Evolutionary conservation across 2,888 invertebrate species (phyloP), one percentile per base, ranked within the genome.

Genomic region (Eupithecia tripunctaria): DNA sequence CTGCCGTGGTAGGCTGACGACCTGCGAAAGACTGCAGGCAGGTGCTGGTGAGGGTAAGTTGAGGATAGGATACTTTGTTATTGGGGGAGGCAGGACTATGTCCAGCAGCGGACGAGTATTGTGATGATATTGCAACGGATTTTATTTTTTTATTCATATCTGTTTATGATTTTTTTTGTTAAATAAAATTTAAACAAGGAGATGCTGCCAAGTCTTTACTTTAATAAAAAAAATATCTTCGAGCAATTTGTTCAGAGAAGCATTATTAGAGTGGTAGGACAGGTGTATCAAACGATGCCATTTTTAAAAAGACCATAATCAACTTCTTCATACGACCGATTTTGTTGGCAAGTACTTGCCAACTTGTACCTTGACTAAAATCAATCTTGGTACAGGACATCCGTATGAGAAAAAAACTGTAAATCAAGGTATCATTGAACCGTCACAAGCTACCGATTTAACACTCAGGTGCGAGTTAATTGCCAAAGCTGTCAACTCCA

Each of bases 401-500:
- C 43, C 66, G 43, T n/a, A 66, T 43, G 29, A 18, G 27, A 15
- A 60, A 64, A 63, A 64, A 64, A 43, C n/a, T 38, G 64, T 64
- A 38, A 36, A 60, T 47, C 47, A 62, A 65, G 12, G 36, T 74
- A 63, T 72, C 66, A 70, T 69, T 76, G 68, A 73, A 66, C 63
- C 62, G 74, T 68, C 66, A 68, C 59, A 65, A 76, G 68, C 74
- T 73, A 65, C 73, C 68, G 70, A 73, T 71, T 74, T 69, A 72
- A 73, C 60, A 75, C 68, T 77, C 73, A 73, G 72, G 72, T 76
- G 76, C 71, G 74, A 76, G 76, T 77, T 76, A 77, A 79, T 75
- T 74, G 74, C 75, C 75, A 70, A 29, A 73, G 72, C 78, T 76
- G 80, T 78, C 78, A 76, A 76, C 77, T 64, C 70, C 73, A 74